Percentiles rank a stretch among this genome's conserved stretches.
Conservation (phyloP, 2,113 vertebrate species). For the Microcebus murinus region DNA sequence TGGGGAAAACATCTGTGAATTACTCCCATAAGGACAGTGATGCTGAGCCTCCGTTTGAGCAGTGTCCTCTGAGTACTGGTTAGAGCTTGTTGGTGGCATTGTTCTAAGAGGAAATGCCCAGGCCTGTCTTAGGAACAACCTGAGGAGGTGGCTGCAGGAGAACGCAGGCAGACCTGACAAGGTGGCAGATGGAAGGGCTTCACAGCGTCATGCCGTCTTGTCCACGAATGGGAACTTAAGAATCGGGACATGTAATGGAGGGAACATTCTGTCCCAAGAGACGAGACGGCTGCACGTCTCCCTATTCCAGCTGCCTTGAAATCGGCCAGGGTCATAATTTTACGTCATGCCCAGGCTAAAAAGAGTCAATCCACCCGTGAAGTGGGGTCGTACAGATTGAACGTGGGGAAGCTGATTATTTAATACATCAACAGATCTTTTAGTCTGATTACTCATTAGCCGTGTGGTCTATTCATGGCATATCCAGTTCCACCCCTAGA, state of each 20-base stretch:
- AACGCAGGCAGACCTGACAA: background rate
- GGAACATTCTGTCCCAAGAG: background rate
- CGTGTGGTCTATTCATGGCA: background rate
- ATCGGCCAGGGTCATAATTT: background rate
- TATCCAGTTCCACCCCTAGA: no score
- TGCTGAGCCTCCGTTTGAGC: fast-evolving
- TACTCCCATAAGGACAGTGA: background rate
- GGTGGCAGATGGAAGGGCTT: fast-evolving
- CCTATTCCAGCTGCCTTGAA: background rate
- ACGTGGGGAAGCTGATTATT: background rate
- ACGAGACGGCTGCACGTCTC: fast-evolving
- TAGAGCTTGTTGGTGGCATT: background rate
- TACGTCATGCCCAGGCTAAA: background rate
- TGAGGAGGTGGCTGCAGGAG: background rate
- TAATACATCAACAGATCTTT: background rate
- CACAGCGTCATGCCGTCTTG: background rate
- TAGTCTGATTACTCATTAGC: background rate
- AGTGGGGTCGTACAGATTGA: background rate
- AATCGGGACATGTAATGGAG: background rate
- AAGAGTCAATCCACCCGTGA: background rate
- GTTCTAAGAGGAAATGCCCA: background rate
- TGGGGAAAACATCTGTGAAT: background rate
- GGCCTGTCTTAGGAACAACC: background rate
- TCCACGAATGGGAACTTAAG: background rate
- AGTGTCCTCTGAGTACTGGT: fast-evolving